Evolutionary conservation across 2,797 vertebrate genomes (phyloP).

Genomic region (Sebastes wilsoni): DNA sequence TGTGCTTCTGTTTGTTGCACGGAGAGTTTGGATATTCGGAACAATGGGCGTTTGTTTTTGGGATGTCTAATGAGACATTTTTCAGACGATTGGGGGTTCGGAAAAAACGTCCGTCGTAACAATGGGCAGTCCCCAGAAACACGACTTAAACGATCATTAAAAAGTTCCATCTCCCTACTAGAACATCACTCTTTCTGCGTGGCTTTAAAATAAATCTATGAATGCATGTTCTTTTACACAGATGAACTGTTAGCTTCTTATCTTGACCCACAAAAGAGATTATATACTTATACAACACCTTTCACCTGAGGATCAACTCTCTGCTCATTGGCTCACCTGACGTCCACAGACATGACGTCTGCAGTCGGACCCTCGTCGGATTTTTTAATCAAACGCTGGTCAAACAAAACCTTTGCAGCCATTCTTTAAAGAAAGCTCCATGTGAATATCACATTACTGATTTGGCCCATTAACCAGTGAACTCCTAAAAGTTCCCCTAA

Average conservation of each 20-base stretch:
- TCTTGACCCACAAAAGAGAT: not conserved
- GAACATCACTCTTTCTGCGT: no score
- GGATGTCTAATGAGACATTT: no score
- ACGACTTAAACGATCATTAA: not conserved
- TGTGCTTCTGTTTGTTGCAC: no score
- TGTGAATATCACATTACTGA: slow-evolving; percentile 28
- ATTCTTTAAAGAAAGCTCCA: not conserved
- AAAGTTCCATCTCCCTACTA: not conserved
- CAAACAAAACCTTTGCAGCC: not conserved
- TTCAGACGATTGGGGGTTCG: no score
- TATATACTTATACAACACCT: not conserved
- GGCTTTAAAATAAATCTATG: not conserved
- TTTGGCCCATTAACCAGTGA: slow-evolving; percentile 49
- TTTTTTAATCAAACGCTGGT: not conserved
- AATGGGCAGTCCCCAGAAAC: not conserved
- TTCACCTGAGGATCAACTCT: not conserved
- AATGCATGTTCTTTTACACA: not conserved
- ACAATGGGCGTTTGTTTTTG: no score
- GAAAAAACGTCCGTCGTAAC: rapidly evolving
- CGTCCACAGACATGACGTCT: no score
- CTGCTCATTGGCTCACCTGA: not conserved
- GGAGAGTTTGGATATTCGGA: no score
- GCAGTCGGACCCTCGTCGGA: not conserved
- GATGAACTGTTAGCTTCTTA: not conserved
- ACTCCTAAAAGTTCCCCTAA: slow-evolving; percentile 65